Percentiles rank a stretch among this genome's conserved stretches.
Conservation (phyloP, 2,888 invertebrate species). For the Baronia brevicornis region DNA sequence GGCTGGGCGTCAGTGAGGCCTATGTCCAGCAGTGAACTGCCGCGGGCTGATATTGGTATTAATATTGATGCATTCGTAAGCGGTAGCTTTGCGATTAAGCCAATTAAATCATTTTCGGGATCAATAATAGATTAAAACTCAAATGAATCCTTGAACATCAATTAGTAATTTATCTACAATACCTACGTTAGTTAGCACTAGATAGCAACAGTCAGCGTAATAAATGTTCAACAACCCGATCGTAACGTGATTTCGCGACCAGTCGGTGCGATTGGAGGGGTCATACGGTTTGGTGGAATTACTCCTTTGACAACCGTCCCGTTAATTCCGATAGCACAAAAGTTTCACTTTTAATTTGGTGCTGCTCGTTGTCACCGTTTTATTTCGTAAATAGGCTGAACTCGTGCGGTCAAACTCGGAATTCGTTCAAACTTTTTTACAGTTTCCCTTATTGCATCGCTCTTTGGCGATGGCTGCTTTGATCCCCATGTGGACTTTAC, state of each 20-base stretch:
- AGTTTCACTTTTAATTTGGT: slow-evolving; percentile 19
- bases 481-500: slow-evolving; percentile 11
- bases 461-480: slow-evolving; percentile 9
- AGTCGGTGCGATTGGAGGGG: slow-evolving; percentile 15
- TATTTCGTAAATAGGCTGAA: slow-evolving; percentile 14
- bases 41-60: no score
- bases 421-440: slow-evolving; percentile 8
- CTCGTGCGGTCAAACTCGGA: slow-evolving; percentile 6
- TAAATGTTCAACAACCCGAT: slow-evolving; percentile 15
- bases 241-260: slow-evolving; percentile 17
- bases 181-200: no score
- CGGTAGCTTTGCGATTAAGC: no score
- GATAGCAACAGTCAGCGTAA: no score
- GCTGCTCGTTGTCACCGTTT: slow-evolving; percentile 11
- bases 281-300: slow-evolving; percentile 23
- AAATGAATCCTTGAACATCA: no score
- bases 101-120: no score
- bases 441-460: slow-evolving; percentile 2
- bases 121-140: no score
- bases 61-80: no score
- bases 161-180: no score
- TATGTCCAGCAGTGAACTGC: no score
- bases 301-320: slow-evolving; percentile 21
- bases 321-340: slow-evolving; percentile 19
- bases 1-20: no score